phyloP scores from a whole-genome alignment of 2,888 invertebrate genomes.

The Cataglyphis altisquamis region DNA sequence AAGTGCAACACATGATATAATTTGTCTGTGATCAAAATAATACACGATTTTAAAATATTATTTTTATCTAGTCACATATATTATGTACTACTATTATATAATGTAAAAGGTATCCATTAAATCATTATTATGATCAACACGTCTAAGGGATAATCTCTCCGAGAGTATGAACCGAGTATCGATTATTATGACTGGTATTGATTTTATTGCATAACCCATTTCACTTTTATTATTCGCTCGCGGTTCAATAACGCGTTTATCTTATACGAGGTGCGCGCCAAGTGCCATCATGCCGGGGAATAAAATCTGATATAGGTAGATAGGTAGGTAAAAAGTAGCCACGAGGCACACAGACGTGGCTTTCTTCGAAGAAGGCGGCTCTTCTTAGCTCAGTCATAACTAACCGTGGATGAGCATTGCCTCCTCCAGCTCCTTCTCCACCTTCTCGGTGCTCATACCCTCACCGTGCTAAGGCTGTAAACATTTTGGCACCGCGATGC shows the following conservation, averaged over 20 bases:
- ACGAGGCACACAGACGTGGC: slow-evolving; percentile 48
- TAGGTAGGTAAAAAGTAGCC: slow-evolving; percentile 53
- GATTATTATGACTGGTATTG: slow-evolving; percentile 24
- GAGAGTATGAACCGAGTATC: neutral
- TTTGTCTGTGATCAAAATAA: neutral
- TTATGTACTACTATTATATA: neutral
- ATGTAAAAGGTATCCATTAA: neutral
- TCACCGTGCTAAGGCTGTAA: slow-evolving; percentile 75
- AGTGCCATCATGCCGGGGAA: slow-evolving; percentile 59
- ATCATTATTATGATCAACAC: neutral
- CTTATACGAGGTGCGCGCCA: slow-evolving; percentile 57
- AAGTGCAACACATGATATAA: neutral
- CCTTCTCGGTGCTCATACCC: slow-evolving; percentile 56
- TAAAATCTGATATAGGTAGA: slow-evolving; percentile 48
- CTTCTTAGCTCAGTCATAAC: slow-evolving; percentile 78
- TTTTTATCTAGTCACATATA: neutral
- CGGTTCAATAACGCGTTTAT: slow-evolving; percentile 40
- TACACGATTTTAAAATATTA: neutral
- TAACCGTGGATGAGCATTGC: slow-evolving; percentile 72
- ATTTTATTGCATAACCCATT: slow-evolving; percentile 33
- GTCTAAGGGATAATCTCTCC: neutral
- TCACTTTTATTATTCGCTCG: slow-evolving; percentile 36
- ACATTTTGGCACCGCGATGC: slow-evolving; percentile 82
- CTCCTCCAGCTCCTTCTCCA: slow-evolving; percentile 45
- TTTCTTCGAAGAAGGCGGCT: slow-evolving; percentile 64